Conservation (phyloP, 2,888 invertebrate genomes). For the Tribolium freemani region DNA sequence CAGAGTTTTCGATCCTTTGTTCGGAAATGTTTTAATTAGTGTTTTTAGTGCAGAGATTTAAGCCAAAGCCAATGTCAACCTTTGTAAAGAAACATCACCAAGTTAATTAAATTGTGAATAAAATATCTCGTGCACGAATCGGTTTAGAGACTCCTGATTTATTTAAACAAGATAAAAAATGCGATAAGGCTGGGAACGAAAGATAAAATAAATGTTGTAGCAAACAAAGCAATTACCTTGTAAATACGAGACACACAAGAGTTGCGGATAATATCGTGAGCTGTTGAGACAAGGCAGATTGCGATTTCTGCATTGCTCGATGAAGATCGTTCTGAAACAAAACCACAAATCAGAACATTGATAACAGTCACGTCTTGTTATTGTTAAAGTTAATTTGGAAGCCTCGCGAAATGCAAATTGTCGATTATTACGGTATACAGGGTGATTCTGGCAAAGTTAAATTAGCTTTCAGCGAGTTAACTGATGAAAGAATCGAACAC, state of each 20-base stretch:
- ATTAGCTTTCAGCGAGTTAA: background rate
- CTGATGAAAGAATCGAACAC: background rate
- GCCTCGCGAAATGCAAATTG: background rate
- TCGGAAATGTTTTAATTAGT: background rate
- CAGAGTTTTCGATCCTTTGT: constrained; percentile 3
- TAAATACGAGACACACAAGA: constrained; percentile 93
- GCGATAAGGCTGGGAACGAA: background rate
- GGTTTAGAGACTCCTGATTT: background rate
- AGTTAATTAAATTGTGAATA: background rate
- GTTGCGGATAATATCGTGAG: constrained; percentile 95
- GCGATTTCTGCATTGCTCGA: constrained; percentile 97
- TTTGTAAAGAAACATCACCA: background rate
- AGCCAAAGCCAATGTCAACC: background rate
- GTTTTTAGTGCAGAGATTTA: background rate
- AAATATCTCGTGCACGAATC: background rate
- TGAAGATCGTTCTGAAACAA: constrained; percentile 92
- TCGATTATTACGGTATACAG: background rate
- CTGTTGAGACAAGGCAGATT: constrained; percentile 96
- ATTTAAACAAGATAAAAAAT: background rate
- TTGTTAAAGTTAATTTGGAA: background rate
- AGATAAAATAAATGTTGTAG: background rate
- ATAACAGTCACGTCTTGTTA: background rate
- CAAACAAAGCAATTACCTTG: constrained; percentile 77
- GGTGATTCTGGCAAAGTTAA: background rate
- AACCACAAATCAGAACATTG: constrained; percentile 14